phyloP scores from a whole-genome alignment of 2,888 invertebrate genomes.

The Hypselothyrea guttata region DNA sequence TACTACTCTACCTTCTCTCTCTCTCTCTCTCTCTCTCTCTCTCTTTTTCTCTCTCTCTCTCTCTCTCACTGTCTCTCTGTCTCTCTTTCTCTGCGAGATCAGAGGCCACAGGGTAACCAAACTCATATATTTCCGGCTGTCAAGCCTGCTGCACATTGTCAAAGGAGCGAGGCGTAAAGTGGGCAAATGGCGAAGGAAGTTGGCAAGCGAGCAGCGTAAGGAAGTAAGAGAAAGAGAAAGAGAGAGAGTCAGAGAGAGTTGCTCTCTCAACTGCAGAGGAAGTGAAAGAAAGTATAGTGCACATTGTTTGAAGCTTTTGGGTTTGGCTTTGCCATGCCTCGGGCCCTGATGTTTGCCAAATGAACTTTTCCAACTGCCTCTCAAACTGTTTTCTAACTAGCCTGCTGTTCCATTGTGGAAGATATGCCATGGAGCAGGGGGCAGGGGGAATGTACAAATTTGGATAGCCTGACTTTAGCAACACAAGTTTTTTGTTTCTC shows the following conservation, averaged over 20 bases:
- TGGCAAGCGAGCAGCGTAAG: not conserved
- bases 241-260: not conserved
- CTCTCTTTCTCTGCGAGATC: conserved; percentile 17
- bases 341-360: conserved; percentile 53
- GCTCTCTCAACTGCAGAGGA: no score
- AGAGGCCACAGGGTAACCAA: conserved; percentile 44
- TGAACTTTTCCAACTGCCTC: conserved; percentile 53
- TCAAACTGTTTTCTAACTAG: conserved; percentile 44
- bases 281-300: conserved; percentile 35
- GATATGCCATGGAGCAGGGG: not conserved
- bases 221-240: not conserved
- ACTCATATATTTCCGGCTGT: conserved; percentile 58
- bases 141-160: conserved; percentile 47
- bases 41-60: no score
- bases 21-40: not conserved
- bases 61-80: not conserved
- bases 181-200: conserved; percentile 15
- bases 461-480: conserved; percentile 22
- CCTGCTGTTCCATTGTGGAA: not conserved
- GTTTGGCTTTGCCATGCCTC: conserved; percentile 22
- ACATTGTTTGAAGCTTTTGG: conserved; percentile 44
- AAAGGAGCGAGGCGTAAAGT: conserved; percentile 40
- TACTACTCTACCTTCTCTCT: not conserved
- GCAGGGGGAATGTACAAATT: not conserved
- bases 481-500: conserved; percentile 45